Evolutionary conservation across 1,140 invertebrate genomes (phyloP).

Genomic region (Galleria mellonella): DNA sequence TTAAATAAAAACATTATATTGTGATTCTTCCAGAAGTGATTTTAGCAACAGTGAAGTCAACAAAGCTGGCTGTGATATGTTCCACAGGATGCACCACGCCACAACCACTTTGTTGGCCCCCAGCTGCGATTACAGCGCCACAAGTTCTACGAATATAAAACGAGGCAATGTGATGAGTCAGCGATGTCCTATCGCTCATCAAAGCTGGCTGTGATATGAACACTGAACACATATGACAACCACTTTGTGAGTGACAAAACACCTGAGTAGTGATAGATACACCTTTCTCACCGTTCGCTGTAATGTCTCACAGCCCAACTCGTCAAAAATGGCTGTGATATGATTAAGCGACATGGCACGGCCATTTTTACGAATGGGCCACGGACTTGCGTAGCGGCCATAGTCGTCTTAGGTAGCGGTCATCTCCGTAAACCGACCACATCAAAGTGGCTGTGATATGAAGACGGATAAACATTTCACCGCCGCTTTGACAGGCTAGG

Average conservation of each 20-base stretch:
- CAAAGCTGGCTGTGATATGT: conserved; percentile 73
- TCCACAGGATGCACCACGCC: conserved; percentile 23
- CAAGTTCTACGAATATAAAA: background rate
- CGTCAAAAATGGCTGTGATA: conserved; percentile 73
- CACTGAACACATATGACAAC: conserved; percentile 38
- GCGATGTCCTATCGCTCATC: conserved; percentile 50
- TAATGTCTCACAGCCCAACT: conserved; percentile 51
- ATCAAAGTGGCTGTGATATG: conserved; percentile 74
- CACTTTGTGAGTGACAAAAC: conserved; percentile 58
- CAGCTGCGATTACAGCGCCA: background rate
- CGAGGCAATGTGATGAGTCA: background rate
- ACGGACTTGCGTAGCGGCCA: conserved; percentile 18
- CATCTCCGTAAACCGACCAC: conserved; percentile 67
- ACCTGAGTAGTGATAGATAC: background rate
- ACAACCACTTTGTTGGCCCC: conserved; percentile 53
- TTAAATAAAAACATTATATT: too few relatives aligned
- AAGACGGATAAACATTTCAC: conserved; percentile 58
- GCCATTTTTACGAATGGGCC: conserved; percentile 66
- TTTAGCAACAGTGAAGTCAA: conserved; percentile 44
- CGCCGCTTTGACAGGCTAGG: conserved; percentile 67
- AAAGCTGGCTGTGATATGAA: conserved; percentile 73
- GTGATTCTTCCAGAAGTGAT: background rate
- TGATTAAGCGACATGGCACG: conserved; percentile 49
- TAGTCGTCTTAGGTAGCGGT: conserved; percentile 6
- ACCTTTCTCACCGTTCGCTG: background rate